Base-by-base conservation (phyloP, 1,140 invertebrate genomes). In the Sminthurinus signatus region DNA sequence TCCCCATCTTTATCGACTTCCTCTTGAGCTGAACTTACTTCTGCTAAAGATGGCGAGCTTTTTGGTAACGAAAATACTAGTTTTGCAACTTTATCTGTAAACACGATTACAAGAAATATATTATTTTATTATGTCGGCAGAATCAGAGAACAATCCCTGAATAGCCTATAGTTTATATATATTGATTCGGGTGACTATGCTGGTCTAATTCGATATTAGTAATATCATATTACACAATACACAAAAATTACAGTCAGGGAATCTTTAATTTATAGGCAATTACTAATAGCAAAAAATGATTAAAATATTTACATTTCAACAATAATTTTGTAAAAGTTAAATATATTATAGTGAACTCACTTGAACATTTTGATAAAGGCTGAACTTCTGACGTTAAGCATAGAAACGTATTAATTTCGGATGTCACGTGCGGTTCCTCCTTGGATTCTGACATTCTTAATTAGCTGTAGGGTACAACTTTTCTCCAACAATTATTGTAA, bases 1-100 rank as follows among this genome's bases (percentile, higher is more conserved):
- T 73, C 72, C 31, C 72, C 72, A 60, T 73, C 72, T 46, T 63
- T 43, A n/a, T 48, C 51, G 27, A 19, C 43, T 19, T 56, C 32
- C 28, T 23, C 21, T 12, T 8, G 19, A n/a, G 23, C 48, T 31
- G 15, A 31, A 32, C 36, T 44, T 10, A 25, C 21, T 58, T 0
- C 46, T 29, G 14, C 21, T 8, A 25, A 59, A 25, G 10, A 23
- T 21, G 10, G n/a, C 21, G 8, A 42, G 44, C 15, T 19, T 8
- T 14, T n/a, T 39, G 25, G 67, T 21, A 58, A 31, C 1, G 60
- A 55, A 52, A 65, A 65, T 17, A 21, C 5, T 12, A 65, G 46
- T 48, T 51, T 65, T 4, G 63, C 62, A 10, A 65, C 31, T 29
- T 44, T 54, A 28, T 69, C 62, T 69, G 23, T 14, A 43, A 32